Evolutionary conservation across 30 jellyfish, hydroid and myxozoan species (phyloP), one percentile per base, ranked within the genome.

Genomic region (Hydractinia echinata): DNA sequence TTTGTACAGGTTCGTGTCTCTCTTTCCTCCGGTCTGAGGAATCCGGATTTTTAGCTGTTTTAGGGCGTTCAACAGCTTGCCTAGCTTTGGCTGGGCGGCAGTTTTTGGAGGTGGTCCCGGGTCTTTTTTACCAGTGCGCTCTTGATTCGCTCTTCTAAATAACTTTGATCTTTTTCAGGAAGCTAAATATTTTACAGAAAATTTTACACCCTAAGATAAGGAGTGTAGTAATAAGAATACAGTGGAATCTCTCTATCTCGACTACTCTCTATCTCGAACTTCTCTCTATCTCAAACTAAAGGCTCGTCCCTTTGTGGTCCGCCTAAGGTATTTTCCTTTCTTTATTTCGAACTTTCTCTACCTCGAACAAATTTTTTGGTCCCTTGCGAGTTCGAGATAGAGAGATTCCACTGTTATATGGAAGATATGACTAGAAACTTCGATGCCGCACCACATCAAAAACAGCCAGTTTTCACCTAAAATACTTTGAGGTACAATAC

Each of bases 111-210:
- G 79, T 11, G 88, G 82, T 49, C 53, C 77, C 4, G 14, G 91
- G 51, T 84, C 56, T 11, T 55, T 66, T 44, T 79, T 91, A 19
- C 96, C 96, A 5, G 97, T 89, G 10, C 97, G 78, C 79, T n/a
- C n/a, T 91, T 91, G 66, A 91, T 86, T 74, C 97, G 68, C 64
- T 91, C 97, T 66, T 91, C 97, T 61, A 91, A 73, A 58, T 86
- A 87, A 16, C 97, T 60, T 61, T 72, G 81, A 55, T 91, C 97
- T 76, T 91, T 91, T 70, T 91, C 97, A 56, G 86, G 56, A 19
- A 91, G 95, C 97, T 90, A 55, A 15, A n/a, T 67, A 11, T 20
- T 70, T 51, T 8, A 69, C 9, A 64, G 0, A 39, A 79, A 61
- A 6, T n/a, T 1, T 64, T 0, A 7, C 18, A 30, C 44, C 44